Evolutionary conservation across 1,140 invertebrate species (phyloP).

Genomic region (Tachypleus tridentatus): DNA sequence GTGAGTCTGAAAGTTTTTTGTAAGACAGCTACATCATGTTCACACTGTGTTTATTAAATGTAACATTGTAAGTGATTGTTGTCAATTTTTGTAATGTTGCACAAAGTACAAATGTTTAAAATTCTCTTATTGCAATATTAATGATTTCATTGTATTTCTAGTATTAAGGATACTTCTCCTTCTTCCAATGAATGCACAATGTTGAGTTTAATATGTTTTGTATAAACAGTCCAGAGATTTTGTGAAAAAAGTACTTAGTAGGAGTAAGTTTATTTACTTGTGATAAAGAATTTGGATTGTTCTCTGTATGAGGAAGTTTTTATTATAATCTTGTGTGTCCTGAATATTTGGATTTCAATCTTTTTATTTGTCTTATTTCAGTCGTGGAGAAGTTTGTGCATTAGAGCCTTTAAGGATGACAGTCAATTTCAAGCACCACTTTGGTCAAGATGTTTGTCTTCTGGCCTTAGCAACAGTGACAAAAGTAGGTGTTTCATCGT

Average conservation of each 20-base stretch:
- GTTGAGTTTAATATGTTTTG: neutral
- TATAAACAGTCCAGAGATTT: no score
- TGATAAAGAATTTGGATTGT: slow-evolving; percentile 5
- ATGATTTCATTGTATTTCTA: neutral
- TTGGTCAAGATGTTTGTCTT: slow-evolving; percentile 58
- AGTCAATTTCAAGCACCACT: slow-evolving; percentile 47
- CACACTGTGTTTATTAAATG: no score
- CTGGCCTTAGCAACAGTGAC: slow-evolving; percentile 62
- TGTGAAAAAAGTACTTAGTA: no score
- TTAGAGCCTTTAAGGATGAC: slow-evolving; percentile 67
- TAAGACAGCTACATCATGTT: no score
- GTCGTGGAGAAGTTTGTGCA: slow-evolving; percentile 85
- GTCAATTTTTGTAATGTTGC: neutral
- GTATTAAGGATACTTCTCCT: neutral
- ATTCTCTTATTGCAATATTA: neutral
- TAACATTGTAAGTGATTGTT: neutral
- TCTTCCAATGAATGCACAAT: neutral
- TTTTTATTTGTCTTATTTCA: slow-evolving; percentile 30
- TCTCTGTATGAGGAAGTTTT: slow-evolving; percentile 1
- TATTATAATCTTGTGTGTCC: neutral
- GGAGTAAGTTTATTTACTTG: no score
- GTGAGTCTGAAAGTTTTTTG: slow-evolving; percentile 6
- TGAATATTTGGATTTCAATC: neutral
- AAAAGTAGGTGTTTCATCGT: slow-evolving; percentile 20
- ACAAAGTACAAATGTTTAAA: neutral